These are phyloP conservation scores for Charina bottae DNA, from an alignment of 2,113 vertebrate species.

Conservation along the genomic window DNA sequence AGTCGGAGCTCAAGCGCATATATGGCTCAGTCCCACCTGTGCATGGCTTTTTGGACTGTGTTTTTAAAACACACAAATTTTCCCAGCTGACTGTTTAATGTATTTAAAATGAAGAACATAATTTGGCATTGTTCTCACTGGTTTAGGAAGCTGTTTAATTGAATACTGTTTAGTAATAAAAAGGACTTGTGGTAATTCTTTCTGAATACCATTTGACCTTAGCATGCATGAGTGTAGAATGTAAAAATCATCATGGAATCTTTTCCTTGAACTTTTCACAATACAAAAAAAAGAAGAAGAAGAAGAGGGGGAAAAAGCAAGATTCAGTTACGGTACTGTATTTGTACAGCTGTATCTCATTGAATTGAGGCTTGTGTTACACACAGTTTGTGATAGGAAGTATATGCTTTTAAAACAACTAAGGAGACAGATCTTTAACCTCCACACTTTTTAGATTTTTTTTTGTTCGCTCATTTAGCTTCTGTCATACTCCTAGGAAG, in stretches of 20 bases:
- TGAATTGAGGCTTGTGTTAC: constrained; percentile 76
- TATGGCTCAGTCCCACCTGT: background rate
- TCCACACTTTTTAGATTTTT: constrained; percentile 69
- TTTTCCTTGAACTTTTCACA: constrained; percentile 70
- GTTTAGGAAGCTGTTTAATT: constrained; percentile 46
- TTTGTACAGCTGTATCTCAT: constrained; percentile 89
- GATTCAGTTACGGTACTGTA: constrained; percentile 75
- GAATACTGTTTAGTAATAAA: constrained; percentile 59
- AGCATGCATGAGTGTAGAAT: constrained; percentile 60
- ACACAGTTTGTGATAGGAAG: constrained; percentile 81
- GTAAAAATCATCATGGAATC: constrained; percentile 65
- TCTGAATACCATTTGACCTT: constrained; percentile 70
- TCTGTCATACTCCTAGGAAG: constrained; percentile 65
- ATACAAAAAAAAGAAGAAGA: constrained; percentile 69
- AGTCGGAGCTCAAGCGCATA: background rate
- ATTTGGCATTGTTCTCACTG: constrained; percentile 45
- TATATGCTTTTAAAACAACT: constrained; percentile 82
- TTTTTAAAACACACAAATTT: constrained; percentile 39
- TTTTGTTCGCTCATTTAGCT: constrained; percentile 71
- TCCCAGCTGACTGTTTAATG: constrained; percentile 13
- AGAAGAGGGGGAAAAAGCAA: constrained; percentile 61
- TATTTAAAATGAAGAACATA: constrained; percentile 43
- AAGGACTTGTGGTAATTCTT: constrained; percentile 55
- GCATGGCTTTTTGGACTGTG: background rate
- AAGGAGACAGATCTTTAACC: constrained; percentile 77